Base-by-base conservation (phyloP, 1,140 invertebrate species). In the Lepidurus couesii region DNA sequence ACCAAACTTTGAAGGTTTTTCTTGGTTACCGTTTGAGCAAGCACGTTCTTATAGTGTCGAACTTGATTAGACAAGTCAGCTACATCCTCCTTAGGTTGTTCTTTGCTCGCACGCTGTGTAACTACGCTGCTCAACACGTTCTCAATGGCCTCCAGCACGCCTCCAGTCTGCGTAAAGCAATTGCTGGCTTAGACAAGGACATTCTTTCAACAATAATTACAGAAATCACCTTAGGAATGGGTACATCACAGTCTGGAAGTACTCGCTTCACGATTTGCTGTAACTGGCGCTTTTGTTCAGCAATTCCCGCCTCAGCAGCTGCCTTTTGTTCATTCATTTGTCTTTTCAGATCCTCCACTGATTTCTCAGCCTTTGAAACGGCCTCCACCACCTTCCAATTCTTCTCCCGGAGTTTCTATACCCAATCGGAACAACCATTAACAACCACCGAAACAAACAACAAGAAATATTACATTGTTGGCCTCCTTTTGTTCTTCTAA, bases 361-460 rank as follows among this genome's bases (percentile, higher is more conserved):
- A 84, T 79, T 88, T 87, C 85, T 92, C 90, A 81, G 91, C 89
- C 80, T 88, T 89, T 86, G 91, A 89, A 87, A 93, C 90, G 85
- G 92, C 92, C 87, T 93, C 92, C 91, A 93, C 91, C 86, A 92
- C 90, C 90, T 93, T 93, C 91, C 91, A 93, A 87, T 93, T 93
- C 89, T 92, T 93, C 88, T 88, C 89, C 87, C 92, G 89, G 85
- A 94, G 90, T 83, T 93, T 65, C 53, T 65, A 0, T 65, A 47
- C 16, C 53, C 6, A 65, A 65, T 21, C 13, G 53, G 53, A 65
- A 0, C 0, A 9, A 65, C 1, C 16, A 1, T 65, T 65, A 65
- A 65, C 6, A 65, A 65, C 4, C 16, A 47, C 0, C 45, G 4
- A 11, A 47, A 7, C 0, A 7, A 47, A 47, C 1, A 1, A 65